A percentile compares a stretch with the other conserved stretches of the same genome.
Evolutionary conservation across 2,797 vertebrate genomes (phyloP).

Genomic region (Saxicola maurus): DNA sequence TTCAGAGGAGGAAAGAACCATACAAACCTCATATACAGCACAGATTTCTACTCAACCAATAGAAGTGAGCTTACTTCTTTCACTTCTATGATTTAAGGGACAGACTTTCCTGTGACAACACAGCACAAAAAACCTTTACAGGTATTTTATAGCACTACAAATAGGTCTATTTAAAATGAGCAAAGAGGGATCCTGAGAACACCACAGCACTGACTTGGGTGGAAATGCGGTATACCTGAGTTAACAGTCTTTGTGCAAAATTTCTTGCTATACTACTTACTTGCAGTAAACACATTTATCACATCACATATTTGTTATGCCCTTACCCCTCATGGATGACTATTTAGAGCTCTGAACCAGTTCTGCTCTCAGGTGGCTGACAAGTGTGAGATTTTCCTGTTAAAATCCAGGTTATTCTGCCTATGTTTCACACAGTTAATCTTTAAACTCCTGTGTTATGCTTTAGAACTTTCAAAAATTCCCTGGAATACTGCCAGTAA

Average conservation of each 20-base stretch:
- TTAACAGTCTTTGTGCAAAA: background rate
- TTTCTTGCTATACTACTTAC: background rate
- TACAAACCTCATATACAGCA: background rate
- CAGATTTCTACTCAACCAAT: background rate
- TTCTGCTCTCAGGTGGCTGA: background rate
- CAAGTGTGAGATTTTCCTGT: background rate
- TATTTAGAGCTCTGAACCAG: background rate
- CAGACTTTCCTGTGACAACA: background rate
- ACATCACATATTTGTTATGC: background rate
- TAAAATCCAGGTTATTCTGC: fast-evolving
- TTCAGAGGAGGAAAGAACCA: background rate
- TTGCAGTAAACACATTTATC: background rate
- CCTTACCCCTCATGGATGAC: background rate
- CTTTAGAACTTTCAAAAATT: background rate
- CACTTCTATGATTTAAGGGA: background rate
- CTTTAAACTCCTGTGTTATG: fast-evolving
- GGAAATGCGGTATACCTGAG: background rate
- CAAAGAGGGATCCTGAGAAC: background rate
- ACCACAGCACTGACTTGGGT: background rate
- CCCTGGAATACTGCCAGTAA: background rate
- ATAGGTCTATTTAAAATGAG: background rate
- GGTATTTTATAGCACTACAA: background rate
- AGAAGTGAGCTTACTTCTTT: fast-evolving
- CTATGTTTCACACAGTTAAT: background rate
- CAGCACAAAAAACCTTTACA: background rate